Percentiles rank a stretch among this genome's conserved stretches.
These are phyloP conservation scores for Synodontis membranacea DNA, from an alignment of 2,113 vertebrate genomes.

Conservation along the genomic window DNA sequence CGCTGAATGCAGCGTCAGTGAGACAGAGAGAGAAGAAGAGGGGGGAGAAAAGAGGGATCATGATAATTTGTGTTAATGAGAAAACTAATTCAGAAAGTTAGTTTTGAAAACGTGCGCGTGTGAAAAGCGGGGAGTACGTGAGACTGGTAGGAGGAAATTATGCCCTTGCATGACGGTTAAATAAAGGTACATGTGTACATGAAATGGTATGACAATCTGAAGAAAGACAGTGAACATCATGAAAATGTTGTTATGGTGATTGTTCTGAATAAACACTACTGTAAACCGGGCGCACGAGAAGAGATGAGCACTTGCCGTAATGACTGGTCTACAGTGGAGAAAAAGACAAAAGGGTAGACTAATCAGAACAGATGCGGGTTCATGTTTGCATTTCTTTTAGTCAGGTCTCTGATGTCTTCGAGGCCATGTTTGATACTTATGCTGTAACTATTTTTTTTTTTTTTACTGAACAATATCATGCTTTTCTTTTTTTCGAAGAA, in stretches of 20 bases:
- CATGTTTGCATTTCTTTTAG: neutral
- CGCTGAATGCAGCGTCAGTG: slow-evolving; percentile 23
- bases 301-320: neutral
- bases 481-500: neutral
- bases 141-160: neutral
- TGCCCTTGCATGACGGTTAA: neutral
- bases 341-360: neutral
- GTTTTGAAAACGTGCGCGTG: slow-evolving; percentile 32
- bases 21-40: neutral
- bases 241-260: slow-evolving; percentile 8
- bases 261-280: neutral
- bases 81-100: slow-evolving; percentile 40
- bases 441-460: neutral
- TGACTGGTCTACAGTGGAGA: neutral
- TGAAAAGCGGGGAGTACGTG: neutral
- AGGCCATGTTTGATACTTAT: neutral
- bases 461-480: neutral
- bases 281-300: neutral
- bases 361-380: neutral
- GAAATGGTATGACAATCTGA: neutral
- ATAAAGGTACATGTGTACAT: neutral
- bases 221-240: neutral
- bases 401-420: neutral
- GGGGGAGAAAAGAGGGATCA: neutral
- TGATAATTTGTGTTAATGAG: slow-evolving; percentile 52